Percentiles rank a stretch among this genome's conserved stretches.
These are phyloP conservation scores for Eulithis prunata DNA, from an alignment of 2,888 invertebrate genomes.

Conservation along the genomic window DNA sequence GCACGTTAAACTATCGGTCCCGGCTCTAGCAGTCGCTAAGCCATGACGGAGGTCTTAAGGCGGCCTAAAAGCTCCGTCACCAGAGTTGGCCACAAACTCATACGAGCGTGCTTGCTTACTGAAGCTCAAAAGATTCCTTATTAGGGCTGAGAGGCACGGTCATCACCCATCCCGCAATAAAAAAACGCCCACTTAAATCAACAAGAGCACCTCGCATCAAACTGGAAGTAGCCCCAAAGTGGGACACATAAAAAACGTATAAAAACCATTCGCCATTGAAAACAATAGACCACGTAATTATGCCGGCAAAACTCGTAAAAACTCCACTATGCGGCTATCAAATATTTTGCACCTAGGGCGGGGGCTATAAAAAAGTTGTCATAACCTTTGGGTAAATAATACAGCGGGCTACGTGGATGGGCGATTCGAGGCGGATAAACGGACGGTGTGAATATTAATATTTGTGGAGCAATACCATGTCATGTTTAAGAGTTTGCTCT, in stretches of 20 bases:
- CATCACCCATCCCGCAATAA: conserved; percentile 31
- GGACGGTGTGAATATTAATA: conserved; percentile 28
- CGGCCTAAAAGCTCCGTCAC: too few species aligned
- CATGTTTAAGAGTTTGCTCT: not conserved
- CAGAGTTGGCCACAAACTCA: too few species aligned
- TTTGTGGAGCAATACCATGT: conserved; percentile 6
- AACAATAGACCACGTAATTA: conserved; percentile 72
- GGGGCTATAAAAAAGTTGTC: conserved; percentile 42
- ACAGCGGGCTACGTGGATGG: conserved; percentile 36
- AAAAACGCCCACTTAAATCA: conserved; percentile 41
- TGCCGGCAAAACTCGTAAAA: conserved; percentile 63
- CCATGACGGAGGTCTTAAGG: too few species aligned
- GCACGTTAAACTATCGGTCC: too few species aligned
- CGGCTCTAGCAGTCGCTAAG: too few species aligned
- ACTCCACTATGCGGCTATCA: conserved; percentile 60
- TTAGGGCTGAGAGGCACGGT: conserved; percentile 19
- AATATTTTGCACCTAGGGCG: conserved; percentile 73
- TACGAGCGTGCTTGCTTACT: too few species aligned
- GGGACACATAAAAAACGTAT: conserved; percentile 52
- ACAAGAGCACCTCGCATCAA: conserved; percentile 39
- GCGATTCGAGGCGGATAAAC: conserved; percentile 25
- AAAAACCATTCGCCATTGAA: conserved; percentile 48
- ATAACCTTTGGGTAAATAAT: conserved; percentile 42
- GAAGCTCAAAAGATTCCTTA: conserved; percentile 1
- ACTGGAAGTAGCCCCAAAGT: conserved; percentile 45